Evolutionary conservation across 2,797 vertebrate genomes (phyloP).

Genomic region (Rousettus madagascariensis): DNA sequence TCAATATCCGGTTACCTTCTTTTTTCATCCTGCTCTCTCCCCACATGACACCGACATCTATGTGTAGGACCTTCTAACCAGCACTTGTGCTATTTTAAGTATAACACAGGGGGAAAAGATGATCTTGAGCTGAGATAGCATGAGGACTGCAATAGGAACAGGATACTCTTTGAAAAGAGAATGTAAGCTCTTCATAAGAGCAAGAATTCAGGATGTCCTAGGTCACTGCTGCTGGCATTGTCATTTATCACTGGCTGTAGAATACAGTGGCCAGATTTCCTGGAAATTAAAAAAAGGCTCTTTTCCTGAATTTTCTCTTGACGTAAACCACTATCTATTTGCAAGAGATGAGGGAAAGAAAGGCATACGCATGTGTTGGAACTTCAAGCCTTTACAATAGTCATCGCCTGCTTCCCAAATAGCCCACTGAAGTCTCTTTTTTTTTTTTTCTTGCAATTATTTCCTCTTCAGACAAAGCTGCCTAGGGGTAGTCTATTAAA

Average conservation of each 20-base stretch:
- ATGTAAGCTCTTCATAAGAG: conserved; percentile 58
- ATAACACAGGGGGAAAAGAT: conserved; percentile 54
- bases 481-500: conserved; percentile 7
- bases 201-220: conserved; percentile 69
- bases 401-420: conserved; percentile 47
- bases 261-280: conserved; percentile 68
- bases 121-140: conserved; percentile 53
- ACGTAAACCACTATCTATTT: conserved; percentile 62
- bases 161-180: conserved; percentile 69
- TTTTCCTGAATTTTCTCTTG: conserved; percentile 65
- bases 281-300: conserved; percentile 56
- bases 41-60: conserved; percentile 67
- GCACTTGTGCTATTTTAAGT: conserved; percentile 72
- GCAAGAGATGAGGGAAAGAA: neutral
- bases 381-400: conserved; percentile 46
- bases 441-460: neutral
- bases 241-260: conserved; percentile 62
- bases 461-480: conserved; percentile 55
- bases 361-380: conserved; percentile 9
- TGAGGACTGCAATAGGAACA: conserved; percentile 67
- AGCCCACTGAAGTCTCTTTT: conserved; percentile 19
- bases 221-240: conserved; percentile 52
- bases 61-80: conserved; percentile 53
- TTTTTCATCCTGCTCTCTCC: conserved; percentile 56
- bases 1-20: neutral